A percentile compares a stretch with the other conserved stretches of the same genome.
Evolutionary conservation across 2,113 vertebrate genomes (phyloP).

Genomic region (Poeciliopsis occidentalis): DNA sequence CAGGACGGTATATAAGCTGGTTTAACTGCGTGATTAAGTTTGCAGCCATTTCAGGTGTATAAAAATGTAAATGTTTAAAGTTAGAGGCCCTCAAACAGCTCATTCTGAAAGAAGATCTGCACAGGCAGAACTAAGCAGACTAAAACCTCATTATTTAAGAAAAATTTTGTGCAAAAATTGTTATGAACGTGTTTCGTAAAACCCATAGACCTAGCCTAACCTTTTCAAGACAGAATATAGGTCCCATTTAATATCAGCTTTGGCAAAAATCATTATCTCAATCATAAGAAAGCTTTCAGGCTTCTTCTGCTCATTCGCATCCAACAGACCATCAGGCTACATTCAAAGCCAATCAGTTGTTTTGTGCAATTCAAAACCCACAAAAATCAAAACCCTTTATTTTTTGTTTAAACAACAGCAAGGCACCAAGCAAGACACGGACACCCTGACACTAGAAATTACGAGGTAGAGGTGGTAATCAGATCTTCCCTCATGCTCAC

Average conservation of each 20-base stretch:
- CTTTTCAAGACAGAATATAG: too few relatives aligned
- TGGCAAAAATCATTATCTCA: conserved; percentile 4
- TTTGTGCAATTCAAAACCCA: conserved; percentile 4
- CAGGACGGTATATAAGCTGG: too few relatives aligned
- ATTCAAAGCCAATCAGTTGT: conserved; percentile 1
- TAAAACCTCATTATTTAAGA: too few relatives aligned
- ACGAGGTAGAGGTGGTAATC: conserved; percentile 27
- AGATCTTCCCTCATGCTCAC: conserved; percentile 19
- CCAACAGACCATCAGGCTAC: not conserved
- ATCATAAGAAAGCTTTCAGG: not conserved
- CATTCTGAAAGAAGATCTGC: too few relatives aligned
- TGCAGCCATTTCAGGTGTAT: too few relatives aligned
- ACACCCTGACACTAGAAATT: conserved; percentile 17
- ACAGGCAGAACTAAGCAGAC: too few relatives aligned
- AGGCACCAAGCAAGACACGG: not conserved
- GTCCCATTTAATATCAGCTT: not conserved
- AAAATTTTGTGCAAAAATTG: too few relatives aligned
- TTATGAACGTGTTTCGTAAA: too few relatives aligned
- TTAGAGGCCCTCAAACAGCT: too few relatives aligned
- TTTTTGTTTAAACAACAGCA: conserved; percentile 4
- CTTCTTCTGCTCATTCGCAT: not conserved
- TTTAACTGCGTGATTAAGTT: too few relatives aligned
- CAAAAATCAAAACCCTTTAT: not conserved
- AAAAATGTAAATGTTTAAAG: too few relatives aligned
- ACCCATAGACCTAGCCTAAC: too few relatives aligned